Conservation (phyloP, 2,113 vertebrate genomes). For the Cathartes aura region DNA sequence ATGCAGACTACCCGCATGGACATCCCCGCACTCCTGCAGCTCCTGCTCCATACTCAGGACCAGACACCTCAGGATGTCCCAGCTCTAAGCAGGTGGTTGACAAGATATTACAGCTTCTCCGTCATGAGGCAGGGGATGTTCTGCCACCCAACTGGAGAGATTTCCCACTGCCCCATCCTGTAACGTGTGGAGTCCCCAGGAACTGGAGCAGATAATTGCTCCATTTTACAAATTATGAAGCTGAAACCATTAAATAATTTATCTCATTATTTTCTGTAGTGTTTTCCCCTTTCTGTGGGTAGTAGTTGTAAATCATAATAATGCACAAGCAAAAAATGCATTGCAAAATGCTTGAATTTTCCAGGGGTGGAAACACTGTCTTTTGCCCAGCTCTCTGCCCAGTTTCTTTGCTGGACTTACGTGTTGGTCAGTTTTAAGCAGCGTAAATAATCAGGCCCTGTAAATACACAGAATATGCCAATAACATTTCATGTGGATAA, state of each 20-base stretch:
- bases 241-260: slow-evolving; percentile 35
- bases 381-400: background rate
- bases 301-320: background rate
- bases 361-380: background rate
- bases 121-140: background rate
- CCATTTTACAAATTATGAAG: slow-evolving; percentile 17
- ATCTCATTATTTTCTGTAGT: background rate
- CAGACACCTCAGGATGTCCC: background rate
- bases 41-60: background rate
- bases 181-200: background rate
- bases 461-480: background rate
- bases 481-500: background rate
- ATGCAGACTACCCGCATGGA: background rate
- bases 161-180: background rate
- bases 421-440: background rate
- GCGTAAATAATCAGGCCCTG: background rate
- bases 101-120: background rate
- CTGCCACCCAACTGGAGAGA: background rate
- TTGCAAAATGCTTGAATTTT: background rate
- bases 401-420: background rate
- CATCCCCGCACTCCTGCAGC: background rate
- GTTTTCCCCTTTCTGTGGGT: background rate
- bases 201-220: slow-evolving; percentile 45
- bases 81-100: background rate
- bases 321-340: background rate